Base-by-base conservation (phyloP, 1,140 invertebrate genomes). In the Nylanderia fulva region DNA sequence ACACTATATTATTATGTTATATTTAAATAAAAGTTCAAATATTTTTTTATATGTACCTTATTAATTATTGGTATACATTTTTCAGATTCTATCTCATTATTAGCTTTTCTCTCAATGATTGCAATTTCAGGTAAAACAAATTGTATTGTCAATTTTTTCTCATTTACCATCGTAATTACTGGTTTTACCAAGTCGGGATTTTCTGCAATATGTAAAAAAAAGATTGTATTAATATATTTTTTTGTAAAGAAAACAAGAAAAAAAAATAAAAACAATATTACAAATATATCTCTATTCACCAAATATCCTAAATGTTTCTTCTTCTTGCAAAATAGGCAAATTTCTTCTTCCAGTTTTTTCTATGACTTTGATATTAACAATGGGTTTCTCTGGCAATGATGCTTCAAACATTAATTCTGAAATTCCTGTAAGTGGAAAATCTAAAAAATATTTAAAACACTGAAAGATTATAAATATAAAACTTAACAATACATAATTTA, bases 141-240 rank as follows among this genome's bases (percentile, higher is more conserved):
- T 82, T 94, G 91, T 33, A 91, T 86, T 48, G 88, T 92, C 39
- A 95, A 89, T 77, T 86, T 91, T 69, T 91, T 91, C 24, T 86
- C 85, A 56, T 93, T 84, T 56, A 95, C 72, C 9, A 91, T 87
- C 21, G 92, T 95, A 27, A 92, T 84, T 45, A 94, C 85, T 7
- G 94, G 94, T 69, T 93, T 95, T 39, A 94, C 92, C 68, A 95
- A 84, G 56, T 94, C 92, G 0, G 94, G 92, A 89, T 95, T 95
- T 87, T 95, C 94, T 94, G 58, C n/a, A 91, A 86, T 54, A 56
- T 9, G 61, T 5, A 21, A 60, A 71, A 36, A 18, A 52, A n/a
- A 36, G n/a, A 45, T 29, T 64, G 9, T 52, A 66, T 48, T 48
- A 52, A 66, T 24, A 68, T 29, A 68, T 66, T 54, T 42, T 45